A percentile compares a stretch with the other conserved stretches of the same genome.
Conservation (phyloP, 2,888 invertebrate species). For the Drosophila quinaria region DNA sequence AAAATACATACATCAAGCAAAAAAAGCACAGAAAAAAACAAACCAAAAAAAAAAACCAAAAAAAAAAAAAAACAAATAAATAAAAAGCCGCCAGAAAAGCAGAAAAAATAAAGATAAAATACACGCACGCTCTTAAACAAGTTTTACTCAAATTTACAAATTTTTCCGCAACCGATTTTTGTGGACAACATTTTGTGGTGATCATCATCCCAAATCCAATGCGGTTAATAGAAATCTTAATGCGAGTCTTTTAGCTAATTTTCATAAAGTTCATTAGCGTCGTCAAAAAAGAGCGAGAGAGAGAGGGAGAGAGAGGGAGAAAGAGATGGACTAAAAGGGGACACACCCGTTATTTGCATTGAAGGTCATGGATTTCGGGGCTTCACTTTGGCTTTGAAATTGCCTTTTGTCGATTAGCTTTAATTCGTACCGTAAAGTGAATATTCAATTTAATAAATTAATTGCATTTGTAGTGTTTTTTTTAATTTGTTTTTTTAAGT, state of each 20-base stretch:
- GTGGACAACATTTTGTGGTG: conserved; percentile 53
- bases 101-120: conserved; percentile 39
- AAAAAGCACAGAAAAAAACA: conserved; percentile 34
- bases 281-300: background rate
- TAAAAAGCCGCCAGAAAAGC: conserved; percentile 36
- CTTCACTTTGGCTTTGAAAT: background rate
- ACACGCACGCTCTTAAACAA: conserved; percentile 67
- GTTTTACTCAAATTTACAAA: conserved; percentile 80
- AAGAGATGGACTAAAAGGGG: conserved; percentile 8
- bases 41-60: background rate
- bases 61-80: conserved; percentile 20
- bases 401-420: conserved; percentile 12
- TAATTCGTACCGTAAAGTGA: conserved; percentile 31
- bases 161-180: conserved; percentile 53
- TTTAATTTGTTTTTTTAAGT: background rate
- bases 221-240: conserved; percentile 43
- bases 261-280: conserved; percentile 47
- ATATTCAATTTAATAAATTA: conserved; percentile 53
- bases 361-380: conserved; percentile 39
- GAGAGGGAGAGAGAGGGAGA: background rate
- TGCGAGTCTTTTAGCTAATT: conserved; percentile 46
- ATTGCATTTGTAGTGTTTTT: conserved; percentile 21
- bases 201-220: conserved; percentile 29
- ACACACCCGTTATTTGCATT: conserved; percentile 30
- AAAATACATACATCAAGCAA: conserved; percentile 48